Base-by-base conservation (phyloP, 2,113 vertebrate species). In the Gavialis gangeticus region DNA sequence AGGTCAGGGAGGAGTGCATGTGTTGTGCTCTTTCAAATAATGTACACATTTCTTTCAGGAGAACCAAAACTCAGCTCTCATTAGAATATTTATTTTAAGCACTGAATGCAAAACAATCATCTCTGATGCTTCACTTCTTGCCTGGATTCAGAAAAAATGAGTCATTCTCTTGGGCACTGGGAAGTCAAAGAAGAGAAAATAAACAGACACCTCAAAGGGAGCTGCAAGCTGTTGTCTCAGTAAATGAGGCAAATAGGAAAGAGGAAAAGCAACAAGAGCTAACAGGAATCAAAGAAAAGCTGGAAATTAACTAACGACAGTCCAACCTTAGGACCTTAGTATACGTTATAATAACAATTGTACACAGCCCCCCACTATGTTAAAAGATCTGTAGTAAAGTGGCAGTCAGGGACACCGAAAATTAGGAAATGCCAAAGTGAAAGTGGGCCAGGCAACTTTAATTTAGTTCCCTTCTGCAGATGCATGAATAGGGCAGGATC, bases 181-280 rank as follows among this genome's bases (percentile, higher is more conserved):
- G 79, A 88, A 82, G 69, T 84, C 78, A 82, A 84, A 69, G 82
- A 54, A 79, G 79, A 85, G 94, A 92, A 93, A 90, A 94, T 84
- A 88, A 93, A 88, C 93, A 96, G 93, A 91, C 30, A 84, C 30
- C 66, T 71, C 14, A 4, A 28, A 88, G 55, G 81, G 59, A 76
- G 28, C 1, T 60, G 37, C 55, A 59, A 78, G 57, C 64, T 62
- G 84, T 82, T 88, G 84, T 87, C 91, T 91, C 81, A 64, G 77
- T 87, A 79, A 84, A 83, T 73, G 55, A 60, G 19, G 3, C 59
- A 83, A 84, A 85, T 84, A 82, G 71, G 54, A 79, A 88, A 62
- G 12, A 63, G n/a, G 84, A 46, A 25, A 18, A 21, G 86, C 54
- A 76, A 81, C 57, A 27, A 11, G 30, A 58, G 77, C 28, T 69